Base-by-base conservation (phyloP, 2,113 vertebrate species). In the Rafetus swinhoei region DNA sequence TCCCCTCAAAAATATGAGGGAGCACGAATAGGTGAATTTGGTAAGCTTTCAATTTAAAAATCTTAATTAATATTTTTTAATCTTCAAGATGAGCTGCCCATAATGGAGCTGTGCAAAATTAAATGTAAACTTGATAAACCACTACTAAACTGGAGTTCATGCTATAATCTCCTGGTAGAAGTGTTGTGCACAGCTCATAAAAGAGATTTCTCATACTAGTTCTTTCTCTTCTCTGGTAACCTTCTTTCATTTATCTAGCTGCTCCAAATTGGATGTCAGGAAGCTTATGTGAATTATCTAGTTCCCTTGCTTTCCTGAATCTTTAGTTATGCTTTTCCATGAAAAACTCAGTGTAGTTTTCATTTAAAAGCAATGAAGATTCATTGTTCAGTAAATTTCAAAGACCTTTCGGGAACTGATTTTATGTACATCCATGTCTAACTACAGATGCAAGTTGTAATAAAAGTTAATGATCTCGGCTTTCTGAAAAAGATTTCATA, bases 301-400 rank as follows among this genome's bases (percentile, higher is more conserved):
- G n/a, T n/a, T 29, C 15, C 15, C 74, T 57, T 65, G 65, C 45
- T 54, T 80, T 45, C 15, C 14, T 77, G 53, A 55, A n/a, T 79
- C 82, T 32, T 35, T 79, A 72, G 10, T 22, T 57, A 53, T 76
- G 25, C 54, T 54, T 29, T 57, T 32, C 39, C 27, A 56, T 1
- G 21, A n/a, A 69, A 65, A 50, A 2, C 60, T 45, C 54, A 24
- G 27, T 13, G 32, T 25, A n/a, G 22, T 62, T 87, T 53, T 54
- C 52, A 55, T 81, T 59, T 86, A 53, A 82, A 79, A 85, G 18
- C 39, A 50, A n/a, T 2, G 50, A 12, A 57, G 7, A 27, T 59
- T 82, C 25, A 19, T 22, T 24, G 52, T n/a, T 52, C 16, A 0
- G 0, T 9, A 50, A 9, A 9, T 76, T 82, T 80, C 59, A 65